Percentiles rank a stretch among this genome's conserved stretches.
Conservation (phyloP, 2,797 vertebrate species). For the Sphaeramia orbicularis region DNA sequence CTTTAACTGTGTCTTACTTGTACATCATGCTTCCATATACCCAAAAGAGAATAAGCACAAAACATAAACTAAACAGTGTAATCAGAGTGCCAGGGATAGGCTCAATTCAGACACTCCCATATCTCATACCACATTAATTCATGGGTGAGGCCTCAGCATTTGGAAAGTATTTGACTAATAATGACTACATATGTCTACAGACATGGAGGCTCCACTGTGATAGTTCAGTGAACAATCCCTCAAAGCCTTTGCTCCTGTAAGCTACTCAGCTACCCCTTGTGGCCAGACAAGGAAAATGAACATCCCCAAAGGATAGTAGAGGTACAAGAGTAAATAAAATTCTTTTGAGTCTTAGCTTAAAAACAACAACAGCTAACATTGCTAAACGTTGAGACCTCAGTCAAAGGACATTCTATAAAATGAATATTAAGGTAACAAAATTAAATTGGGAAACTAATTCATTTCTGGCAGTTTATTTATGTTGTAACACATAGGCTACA, state of each 20-base stretch:
- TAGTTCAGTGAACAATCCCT: constrained; percentile 17
- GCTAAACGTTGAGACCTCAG: too few species aligned
- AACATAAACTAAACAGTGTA: constrained; percentile 32
- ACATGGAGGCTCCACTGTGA: constrained; percentile 63
- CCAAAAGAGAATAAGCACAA: constrained; percentile 11
- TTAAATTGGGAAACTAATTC: too few species aligned
- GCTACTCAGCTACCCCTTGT: constrained; percentile 85
- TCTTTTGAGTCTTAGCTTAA: too few species aligned
- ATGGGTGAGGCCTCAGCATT: constrained; percentile 61
- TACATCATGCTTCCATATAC: not conserved
- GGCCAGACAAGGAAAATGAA: constrained; percentile 70
- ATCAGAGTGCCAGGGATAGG: constrained; percentile 52
- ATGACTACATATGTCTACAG: constrained; percentile 54
- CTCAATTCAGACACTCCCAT: constrained; percentile 52
- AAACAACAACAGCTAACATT: too few species aligned
- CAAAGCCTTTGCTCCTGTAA: constrained; percentile 39
- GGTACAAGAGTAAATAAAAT: not conserved
- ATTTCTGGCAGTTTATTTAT: too few species aligned
- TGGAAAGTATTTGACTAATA: constrained; percentile 73
- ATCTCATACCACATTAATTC: constrained; percentile 61
- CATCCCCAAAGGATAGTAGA: constrained; percentile 62
- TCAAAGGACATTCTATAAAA: too few species aligned
- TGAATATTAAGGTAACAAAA: too few species aligned
- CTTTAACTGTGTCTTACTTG: constrained; percentile 13
- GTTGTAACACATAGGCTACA: too few species aligned